Conservation (phyloP, 2,797 vertebrate genomes). For the Podargus strigoides region DNA sequence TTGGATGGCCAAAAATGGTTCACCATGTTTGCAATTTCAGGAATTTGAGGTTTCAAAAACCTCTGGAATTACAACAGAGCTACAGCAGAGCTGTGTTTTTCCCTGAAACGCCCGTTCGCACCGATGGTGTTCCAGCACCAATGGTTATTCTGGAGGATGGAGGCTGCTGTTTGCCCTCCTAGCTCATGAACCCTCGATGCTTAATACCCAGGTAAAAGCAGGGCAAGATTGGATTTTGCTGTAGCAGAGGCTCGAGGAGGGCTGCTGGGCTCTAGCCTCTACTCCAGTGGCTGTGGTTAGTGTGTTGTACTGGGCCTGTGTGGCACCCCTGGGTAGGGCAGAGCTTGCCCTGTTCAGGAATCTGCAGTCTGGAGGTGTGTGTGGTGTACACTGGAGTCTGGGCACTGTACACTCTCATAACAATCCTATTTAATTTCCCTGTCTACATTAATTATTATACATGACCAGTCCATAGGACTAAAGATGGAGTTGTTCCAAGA, state of each 20-base stretch:
- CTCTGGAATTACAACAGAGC: neutral
- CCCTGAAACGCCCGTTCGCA: neutral
- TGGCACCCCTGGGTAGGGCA: neutral
- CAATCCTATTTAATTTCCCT: neutral
- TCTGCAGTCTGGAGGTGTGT: accelerated
- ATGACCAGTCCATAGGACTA: neutral
- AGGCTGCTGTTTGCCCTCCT: neutral
- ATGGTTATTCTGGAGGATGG: accelerated
- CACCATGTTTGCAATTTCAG: neutral
- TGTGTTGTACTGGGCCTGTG: neutral
- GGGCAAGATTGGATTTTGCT: neutral
- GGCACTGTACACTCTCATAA: accelerated
- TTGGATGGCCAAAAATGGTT: neutral
- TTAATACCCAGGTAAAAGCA: accelerated
- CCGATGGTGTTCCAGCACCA: neutral
- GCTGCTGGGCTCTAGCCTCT: neutral
- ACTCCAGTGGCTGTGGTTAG: accelerated
- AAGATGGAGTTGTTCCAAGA: neutral
- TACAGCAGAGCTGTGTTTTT: neutral
- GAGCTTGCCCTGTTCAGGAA: neutral
- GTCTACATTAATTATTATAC: neutral
- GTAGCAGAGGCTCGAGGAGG: accelerated
- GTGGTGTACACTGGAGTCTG: neutral
- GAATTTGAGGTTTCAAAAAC: neutral
- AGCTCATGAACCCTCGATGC: accelerated